A percentile compares a stretch with the other conserved stretches of the same genome.
phyloP scores from a whole-genome alignment of 2,888 invertebrate genomes.

The Oscheius myriophilus region DNA sequence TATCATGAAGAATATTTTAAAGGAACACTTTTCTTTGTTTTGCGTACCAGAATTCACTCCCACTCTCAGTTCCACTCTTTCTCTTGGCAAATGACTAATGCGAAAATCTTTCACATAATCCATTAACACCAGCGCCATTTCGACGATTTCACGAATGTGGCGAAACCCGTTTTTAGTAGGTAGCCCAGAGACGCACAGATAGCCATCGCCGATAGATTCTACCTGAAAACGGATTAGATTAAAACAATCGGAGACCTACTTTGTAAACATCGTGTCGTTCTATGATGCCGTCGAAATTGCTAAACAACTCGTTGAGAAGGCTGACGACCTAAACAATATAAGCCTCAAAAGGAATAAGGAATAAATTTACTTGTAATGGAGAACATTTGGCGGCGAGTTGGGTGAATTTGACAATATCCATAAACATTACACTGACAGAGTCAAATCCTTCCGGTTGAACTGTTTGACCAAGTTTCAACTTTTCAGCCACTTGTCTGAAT shows the following conservation, averaged over 20 bases:
- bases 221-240: constrained; percentile 32
- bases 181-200: constrained; percentile 49
- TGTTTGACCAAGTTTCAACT: constrained; percentile 63
- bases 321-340: constrained; percentile 54
- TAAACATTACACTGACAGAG: constrained; percentile 66
- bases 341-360: too few species aligned
- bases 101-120: constrained; percentile 48
- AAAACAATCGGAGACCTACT: constrained; percentile 34
- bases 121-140: constrained; percentile 61
- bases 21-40: background rate
- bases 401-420: constrained; percentile 68
- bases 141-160: constrained; percentile 53
- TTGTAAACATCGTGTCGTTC: constrained; percentile 66
- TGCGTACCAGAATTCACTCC: constrained; percentile 58
- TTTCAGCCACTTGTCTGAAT: constrained; percentile 66
- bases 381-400: constrained; percentile 62
- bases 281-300: constrained; percentile 64
- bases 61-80: constrained; percentile 61
- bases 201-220: constrained; percentile 55
- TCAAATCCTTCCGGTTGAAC: constrained; percentile 68
- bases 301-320: constrained; percentile 64
- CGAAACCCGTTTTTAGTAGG: constrained; percentile 47
- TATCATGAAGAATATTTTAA: too few species aligned
- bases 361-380: constrained; percentile 58
- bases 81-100: constrained; percentile 62